Evolutionary conservation across 2,797 vertebrate species (phyloP), one percentile per base, ranked within the genome.

Genomic region (Hypotaenidia philippensis): DNA sequence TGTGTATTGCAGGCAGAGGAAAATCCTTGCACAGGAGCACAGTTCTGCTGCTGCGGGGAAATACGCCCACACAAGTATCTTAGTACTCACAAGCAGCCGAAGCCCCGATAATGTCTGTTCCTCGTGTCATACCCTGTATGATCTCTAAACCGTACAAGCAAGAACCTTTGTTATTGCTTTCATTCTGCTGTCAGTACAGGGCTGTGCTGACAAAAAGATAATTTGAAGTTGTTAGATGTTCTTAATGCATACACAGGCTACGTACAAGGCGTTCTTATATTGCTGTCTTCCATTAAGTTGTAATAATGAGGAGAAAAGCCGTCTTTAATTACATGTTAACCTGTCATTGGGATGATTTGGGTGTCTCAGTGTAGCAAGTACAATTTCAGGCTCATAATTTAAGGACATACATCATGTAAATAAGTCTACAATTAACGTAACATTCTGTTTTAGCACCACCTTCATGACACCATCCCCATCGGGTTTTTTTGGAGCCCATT

Each of bases 151-250:
- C 7, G 5, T 85, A 63, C 69, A 89, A 86, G 81, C 38, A 89
- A 77, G 52, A 69, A 45, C 20, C 59, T 93, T 72, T 87, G 53
- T 86, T 89, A 32, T n/a, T 78, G 53, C 64, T 88, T 95, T 88
- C n/a, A 41, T 93, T 88, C 36, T 66, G 76, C 69, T 94, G 90
- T 89, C 89, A 87, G 55, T 59, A 60, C 13, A 9, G 49, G 55
- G 13, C 55, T 92, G 69, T 94, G 32, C 86, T 93, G 75, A 82
- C 95, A 77, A 89, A 92, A 47, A 2, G 27, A 16, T 59, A 66
- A 77, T 95, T 90, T 86, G 76, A 96, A 89, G 81, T 78, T 93
- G 52, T 91, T 72, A 81, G 82, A 79, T 91, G 49, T 89, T 87
- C 65, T 85, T 94, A 87, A 52, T 81, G 55, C 11, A 27, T 74